These are phyloP conservation scores for Mastigias papua DNA, from an alignment of 30 jellyfish, hydroid and myxozoan genomes.

Conservation along the genomic window DNA sequence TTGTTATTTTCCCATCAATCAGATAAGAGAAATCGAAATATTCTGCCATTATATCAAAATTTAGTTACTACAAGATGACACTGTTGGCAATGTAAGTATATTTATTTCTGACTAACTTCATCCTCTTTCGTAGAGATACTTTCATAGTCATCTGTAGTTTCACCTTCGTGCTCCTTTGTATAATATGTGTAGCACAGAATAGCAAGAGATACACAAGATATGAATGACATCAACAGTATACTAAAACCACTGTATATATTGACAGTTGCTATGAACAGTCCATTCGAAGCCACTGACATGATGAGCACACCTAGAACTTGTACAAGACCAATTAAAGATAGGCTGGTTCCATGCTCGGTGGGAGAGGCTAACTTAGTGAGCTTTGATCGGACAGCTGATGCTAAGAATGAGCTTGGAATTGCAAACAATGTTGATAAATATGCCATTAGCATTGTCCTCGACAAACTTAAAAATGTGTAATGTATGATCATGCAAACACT, in stretches of 20 bases:
- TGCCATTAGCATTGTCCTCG: not conserved
- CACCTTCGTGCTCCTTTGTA: not conserved
- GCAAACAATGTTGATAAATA: not conserved
- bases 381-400: not conserved
- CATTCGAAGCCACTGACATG: not conserved
- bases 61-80: too few relatives aligned
- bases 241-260: not conserved
- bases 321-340: not conserved
- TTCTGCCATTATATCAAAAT: too few relatives aligned
- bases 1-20: too few relatives aligned
- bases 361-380: not conserved
- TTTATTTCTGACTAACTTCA: too few relatives aligned
- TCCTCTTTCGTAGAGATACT: not conserved
- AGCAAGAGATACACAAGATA: not conserved
- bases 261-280: not conserved
- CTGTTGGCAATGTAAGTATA: too few relatives aligned
- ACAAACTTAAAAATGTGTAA: not conserved
- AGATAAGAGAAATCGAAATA: too few relatives aligned
- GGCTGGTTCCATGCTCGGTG: not conserved
- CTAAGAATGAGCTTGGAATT: not conserved
- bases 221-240: not conserved
- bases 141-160: not conserved
- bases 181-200: not conserved
- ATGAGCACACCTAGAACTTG: not conserved
- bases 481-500: not conserved